A percentile compares a stretch with the other conserved stretches of the same genome.
phyloP scores from a whole-genome alignment of 2,113 vertebrate species.

The Columba livia region DNA sequence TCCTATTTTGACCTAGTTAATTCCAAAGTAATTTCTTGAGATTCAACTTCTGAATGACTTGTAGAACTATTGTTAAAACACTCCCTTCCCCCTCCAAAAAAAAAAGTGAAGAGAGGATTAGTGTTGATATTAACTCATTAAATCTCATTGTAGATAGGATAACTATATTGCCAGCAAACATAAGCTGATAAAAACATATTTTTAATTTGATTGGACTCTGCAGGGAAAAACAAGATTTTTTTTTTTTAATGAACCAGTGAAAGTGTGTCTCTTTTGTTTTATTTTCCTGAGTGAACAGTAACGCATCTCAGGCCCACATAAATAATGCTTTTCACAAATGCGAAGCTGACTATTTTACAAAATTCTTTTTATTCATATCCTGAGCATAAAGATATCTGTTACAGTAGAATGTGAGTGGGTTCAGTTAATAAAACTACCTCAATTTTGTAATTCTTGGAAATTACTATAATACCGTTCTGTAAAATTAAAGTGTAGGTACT shows the following conservation, averaged over 20 bases:
- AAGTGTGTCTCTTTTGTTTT: background rate
- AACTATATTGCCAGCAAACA: background rate
- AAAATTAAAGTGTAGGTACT: background rate
- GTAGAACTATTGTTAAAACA: background rate
- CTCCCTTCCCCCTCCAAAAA: background rate
- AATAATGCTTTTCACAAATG: background rate
- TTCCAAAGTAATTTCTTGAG: background rate
- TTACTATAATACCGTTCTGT: background rate
- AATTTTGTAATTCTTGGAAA: background rate
- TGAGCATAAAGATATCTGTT: background rate
- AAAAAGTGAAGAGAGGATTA: background rate
- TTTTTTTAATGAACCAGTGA: background rate
- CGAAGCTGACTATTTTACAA: background rate
- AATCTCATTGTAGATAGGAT: background rate
- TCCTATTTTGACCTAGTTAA: background rate
- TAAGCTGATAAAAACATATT: background rate
- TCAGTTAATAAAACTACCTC: background rate
- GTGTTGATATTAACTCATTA: background rate
- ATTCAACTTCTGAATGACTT: background rate
- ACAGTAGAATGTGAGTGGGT: background rate
- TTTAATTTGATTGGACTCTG: background rate
- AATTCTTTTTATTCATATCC: background rate
- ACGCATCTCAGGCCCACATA: background rate
- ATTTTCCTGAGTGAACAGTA: background rate
- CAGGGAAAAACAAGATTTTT: background rate